Base-by-base conservation (phyloP, 1,140 invertebrate genomes). In the Drosophila virilis region DNA sequence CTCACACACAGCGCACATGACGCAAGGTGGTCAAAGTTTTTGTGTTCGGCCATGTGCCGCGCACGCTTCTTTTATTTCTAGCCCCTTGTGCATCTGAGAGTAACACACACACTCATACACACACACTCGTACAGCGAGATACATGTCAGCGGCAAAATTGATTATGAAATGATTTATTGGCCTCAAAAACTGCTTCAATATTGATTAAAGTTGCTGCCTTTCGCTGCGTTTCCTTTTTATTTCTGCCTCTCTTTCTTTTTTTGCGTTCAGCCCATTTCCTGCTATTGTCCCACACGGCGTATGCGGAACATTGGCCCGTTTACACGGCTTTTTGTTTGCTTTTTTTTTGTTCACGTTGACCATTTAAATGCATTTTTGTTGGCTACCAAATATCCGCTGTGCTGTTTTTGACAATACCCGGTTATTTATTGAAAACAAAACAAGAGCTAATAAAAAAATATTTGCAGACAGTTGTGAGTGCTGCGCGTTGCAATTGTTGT, bases 111-210 rank as follows among this genome's bases (percentile, higher is more conserved):
- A 45, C 38, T 52, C 61, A 28, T 8, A 43, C 52, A 46, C 55
- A 22, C 55, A 17, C 52, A 52, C 32, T 43, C 43, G 51, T 13
- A 51, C 62, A 60, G 42, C 50, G 65, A 66, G 61, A 45, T 45
- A 73, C 76, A 77, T 82, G 83, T 88, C 83, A 77, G 77, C 71
- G 54, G 80, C 83, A 88, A 88, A 88, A 88, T 88, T 88, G 83
- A 88, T 88, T 88, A 88, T 88, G 84, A 88, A 89, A 88, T 88
- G 83, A 88, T 88, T 88, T 88, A 88, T 88, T 88, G 83, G 83
- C 77, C 79, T 89, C 83, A 89, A 88, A 88, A 88, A 89, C 74
- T 84, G 83, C 83, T 88, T 89, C 83, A 89, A 89, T 88, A 88
- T 88, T 88, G 84, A 88, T 88, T 89, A 88, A 88, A 88, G 83